Evolutionary conservation across 2,888 invertebrate species (phyloP), one percentile per base, ranked within the genome.

Genomic region (Agelastica alni): DNA sequence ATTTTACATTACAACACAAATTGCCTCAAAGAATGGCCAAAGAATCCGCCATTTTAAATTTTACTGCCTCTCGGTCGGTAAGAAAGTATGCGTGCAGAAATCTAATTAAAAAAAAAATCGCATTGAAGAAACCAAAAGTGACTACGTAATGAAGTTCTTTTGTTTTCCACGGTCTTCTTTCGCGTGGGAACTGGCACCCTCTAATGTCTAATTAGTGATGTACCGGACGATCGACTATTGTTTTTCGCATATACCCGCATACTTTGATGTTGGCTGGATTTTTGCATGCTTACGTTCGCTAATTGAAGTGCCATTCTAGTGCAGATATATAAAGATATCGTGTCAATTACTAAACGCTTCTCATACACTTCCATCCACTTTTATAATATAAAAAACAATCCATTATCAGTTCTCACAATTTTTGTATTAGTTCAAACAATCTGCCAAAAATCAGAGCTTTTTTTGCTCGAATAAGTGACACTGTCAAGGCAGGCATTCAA

Each of bases 101-200:
- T 66, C 65, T 72, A 73, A 74, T 74, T 73, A 72, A 70, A n/a
- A n/a, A 69, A 71, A 70, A 65, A 67, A 64, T 53, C 53, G 53
- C 53, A 69, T 53, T 47, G 55, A 63, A 69, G 70, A 72, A 70
- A 73, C 69, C 63, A 72, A 70, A 66, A 71, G 70, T 72, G 71
- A 71, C 72, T 73, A 62, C 70, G 66, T 70, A 72, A 72, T 70
- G 68, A 70, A 66, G 63, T 66, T 64, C 66, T 66, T 65, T 65
- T 61, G 61, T 66, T 65, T 61, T 39, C 46, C 31, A 42, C 63
- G 68, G 67, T 70, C 71, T 70, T 71, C 69, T 57, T 42, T 42
- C 43, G 65, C 69, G 70, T 70, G 72, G 70, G 70, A 71, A 71
- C 63, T 18, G 37, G 37, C 56, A 54, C 51, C 56, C 26, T 9